These are phyloP conservation scores for Bedellia somnulentella DNA, from an alignment of 2,888 invertebrate species.

Conservation along the genomic window DNA sequence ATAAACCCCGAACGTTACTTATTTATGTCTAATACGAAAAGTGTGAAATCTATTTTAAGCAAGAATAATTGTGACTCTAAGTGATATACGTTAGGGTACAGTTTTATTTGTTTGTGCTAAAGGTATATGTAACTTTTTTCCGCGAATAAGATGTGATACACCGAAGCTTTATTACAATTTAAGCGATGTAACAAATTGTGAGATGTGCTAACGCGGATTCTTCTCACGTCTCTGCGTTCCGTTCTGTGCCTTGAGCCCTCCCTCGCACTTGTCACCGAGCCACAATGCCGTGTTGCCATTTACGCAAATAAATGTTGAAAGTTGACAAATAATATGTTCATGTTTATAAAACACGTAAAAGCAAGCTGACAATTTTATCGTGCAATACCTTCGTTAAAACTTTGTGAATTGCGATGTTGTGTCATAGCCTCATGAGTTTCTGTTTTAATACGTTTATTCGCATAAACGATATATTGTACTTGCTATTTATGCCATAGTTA, in stretches of 20 bases:
- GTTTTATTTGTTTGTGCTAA: conserved; percentile 9
- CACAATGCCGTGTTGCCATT: conserved; percentile 1
- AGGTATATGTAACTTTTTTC: conserved; percentile 17
- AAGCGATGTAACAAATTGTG: conserved; percentile 55
- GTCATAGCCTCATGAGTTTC: no score
- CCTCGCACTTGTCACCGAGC: conserved; percentile 12
- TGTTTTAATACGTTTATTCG: no score
- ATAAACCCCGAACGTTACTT: conserved; percentile 24
- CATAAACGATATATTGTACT: no score
- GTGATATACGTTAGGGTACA: no score
- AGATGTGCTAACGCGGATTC: conserved; percentile 46
- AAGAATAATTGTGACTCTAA: no score
- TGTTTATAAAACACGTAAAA: no score
- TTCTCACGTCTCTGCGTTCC: conserved; percentile 40
- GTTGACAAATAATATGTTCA: no score
- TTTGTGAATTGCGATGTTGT: no score
- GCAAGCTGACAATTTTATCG: no score
- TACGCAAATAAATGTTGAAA: conserved; percentile 4
- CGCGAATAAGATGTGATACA: conserved; percentile 32
- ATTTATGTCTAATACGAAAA: background rate
- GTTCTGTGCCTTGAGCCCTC: conserved; percentile 37
- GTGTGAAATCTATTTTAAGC: background rate
- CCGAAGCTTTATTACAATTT: conserved; percentile 52
- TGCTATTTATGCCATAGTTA: no score
- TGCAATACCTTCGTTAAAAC: no score